These are phyloP conservation scores for Hipparchia sbordonii DNA, from an alignment of 2,888 invertebrate genomes.

Conservation along the genomic window DNA sequence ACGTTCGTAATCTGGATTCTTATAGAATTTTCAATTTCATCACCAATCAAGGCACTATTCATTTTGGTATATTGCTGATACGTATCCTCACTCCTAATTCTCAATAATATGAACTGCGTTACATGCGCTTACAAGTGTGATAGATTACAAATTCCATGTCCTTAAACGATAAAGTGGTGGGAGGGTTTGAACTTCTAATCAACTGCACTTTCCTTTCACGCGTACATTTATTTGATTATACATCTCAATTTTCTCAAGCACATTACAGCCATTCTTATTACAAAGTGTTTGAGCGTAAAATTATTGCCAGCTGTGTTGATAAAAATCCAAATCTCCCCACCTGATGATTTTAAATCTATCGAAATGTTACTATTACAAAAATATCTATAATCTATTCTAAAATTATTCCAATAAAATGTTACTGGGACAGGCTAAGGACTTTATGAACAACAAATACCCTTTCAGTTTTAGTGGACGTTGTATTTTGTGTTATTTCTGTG, in stretches of 20 bases:
- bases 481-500: conserved; percentile 49
- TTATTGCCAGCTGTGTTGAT: conserved; percentile 30
- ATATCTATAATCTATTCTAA: conserved; percentile 79
- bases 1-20: conserved; percentile 64
- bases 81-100: conserved; percentile 80
- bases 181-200: conserved; percentile 50
- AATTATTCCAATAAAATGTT: conserved; percentile 73
- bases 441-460: conserved; percentile 78
- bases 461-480: conserved; percentile 62
- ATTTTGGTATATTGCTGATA: conserved; percentile 83
- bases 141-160: conserved; percentile 68
- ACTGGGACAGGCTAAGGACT: conserved; percentile 80
- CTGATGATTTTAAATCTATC: conserved; percentile 65
- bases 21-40: conserved; percentile 61
- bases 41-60: conserved; percentile 79
- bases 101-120: conserved; percentile 68
- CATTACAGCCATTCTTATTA: background rate
- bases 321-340: conserved; percentile 52
- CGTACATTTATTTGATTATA: conserved; percentile 11
- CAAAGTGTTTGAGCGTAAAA: conserved; percentile 24
- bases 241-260: background rate
- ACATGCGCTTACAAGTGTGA: conserved; percentile 64
- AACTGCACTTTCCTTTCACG: conserved; percentile 17
- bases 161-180: conserved; percentile 51
- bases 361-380: conserved; percentile 80